These are phyloP conservation scores for Corydoras maculifer DNA, from an alignment of 2,113 vertebrate genomes.

Conservation along the genomic window DNA sequence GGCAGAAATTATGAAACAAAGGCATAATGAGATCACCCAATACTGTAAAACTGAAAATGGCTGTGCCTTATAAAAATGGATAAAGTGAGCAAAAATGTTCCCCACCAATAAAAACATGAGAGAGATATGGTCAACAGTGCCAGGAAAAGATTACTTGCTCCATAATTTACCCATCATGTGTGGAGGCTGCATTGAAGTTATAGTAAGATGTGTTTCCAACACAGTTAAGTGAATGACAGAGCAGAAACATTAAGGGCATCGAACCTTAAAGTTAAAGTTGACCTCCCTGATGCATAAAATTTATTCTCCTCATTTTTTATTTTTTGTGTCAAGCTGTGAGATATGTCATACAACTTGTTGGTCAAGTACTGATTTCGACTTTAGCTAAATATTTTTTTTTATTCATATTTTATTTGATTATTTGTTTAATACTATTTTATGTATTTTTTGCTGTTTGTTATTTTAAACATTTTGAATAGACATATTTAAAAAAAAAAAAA, in stretches of 20 bases:
- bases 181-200: slow-evolving; percentile 3
- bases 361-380: not conserved
- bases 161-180: slow-evolving; percentile 28
- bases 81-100: slow-evolving; percentile 30
- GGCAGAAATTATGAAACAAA: slow-evolving; percentile 49
- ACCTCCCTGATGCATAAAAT: not conserved
- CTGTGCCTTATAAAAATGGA: slow-evolving; percentile 55
- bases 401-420: not conserved
- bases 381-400: not conserved
- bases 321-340: too few species aligned
- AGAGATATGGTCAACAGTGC: slow-evolving; percentile 5
- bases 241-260: not conserved
- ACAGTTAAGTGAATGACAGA: slow-evolving; percentile 11
- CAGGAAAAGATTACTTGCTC: slow-evolving; percentile 12
- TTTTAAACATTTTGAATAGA: too few species aligned
- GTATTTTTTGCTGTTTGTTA: not conserved
- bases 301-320: not conserved
- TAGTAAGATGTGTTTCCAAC: slow-evolving; percentile 18
- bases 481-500: too few species aligned
- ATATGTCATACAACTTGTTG: too few species aligned
- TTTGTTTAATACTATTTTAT: not conserved
- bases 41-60: slow-evolving; percentile 50
- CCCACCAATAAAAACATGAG: slow-evolving; percentile 21
- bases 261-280: not conserved
- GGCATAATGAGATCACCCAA: slow-evolving; percentile 59